phyloP scores from a whole-genome alignment of 2,888 invertebrate species.

The Asteroscopus sphinx region DNA sequence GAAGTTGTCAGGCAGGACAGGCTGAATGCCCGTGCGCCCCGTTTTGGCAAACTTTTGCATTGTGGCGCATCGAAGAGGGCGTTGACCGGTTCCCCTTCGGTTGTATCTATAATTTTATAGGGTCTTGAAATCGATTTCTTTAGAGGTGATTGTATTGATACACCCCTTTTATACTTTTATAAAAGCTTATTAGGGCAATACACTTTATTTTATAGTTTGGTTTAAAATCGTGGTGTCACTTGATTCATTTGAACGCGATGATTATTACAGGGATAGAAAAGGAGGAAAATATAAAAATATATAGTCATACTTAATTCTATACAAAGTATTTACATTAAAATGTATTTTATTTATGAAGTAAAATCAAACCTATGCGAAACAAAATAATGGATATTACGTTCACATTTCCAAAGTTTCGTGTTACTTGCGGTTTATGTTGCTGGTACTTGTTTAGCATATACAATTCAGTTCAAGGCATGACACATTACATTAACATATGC shows the following conservation, averaged over 20 bases:
- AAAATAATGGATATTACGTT: conserved; percentile 43
- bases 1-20: conserved; percentile 62
- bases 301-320: not conserved
- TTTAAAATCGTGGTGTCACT: too few species aligned
- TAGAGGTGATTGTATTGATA: conserved; percentile 8
- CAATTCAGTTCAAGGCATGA: conserved; percentile 29
- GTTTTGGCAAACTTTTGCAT: conserved; percentile 77
- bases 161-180: conserved; percentile 7
- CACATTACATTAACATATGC: conserved; percentile 9
- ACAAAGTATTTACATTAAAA: not conserved
- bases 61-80: conserved; percentile 74
- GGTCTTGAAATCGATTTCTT: conserved; percentile 85
- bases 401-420: conserved; percentile 63
- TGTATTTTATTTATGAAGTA: conserved; percentile 8
- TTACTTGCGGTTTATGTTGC: conserved; percentile 61
- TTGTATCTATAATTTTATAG: conserved; percentile 67
- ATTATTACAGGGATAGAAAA: not conserved
- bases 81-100: conserved; percentile 79
- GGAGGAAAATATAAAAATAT: not conserved
- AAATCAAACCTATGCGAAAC: conserved; percentile 25
- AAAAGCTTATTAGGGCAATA: conserved; percentile 23
- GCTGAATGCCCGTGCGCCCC: conserved; percentile 66
- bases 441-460: conserved; percentile 42
- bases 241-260: too few species aligned
- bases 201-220: conserved; percentile 13